Base-by-base conservation (phyloP, 2,888 invertebrate genomes). In the Melanophora roralis region DNA sequence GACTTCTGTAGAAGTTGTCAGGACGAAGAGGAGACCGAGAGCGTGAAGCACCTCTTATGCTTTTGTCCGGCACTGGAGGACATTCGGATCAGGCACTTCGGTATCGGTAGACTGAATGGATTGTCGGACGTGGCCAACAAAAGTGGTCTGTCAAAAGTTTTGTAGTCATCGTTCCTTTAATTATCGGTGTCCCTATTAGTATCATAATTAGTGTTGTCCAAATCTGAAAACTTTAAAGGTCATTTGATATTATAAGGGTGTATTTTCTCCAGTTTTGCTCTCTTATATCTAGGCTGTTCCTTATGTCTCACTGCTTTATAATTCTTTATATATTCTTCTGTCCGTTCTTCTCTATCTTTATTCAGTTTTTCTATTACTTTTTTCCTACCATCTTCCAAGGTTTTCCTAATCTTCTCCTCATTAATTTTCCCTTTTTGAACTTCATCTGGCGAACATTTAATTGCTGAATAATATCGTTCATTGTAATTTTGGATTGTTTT, bases 201-300 rank as follows among this genome's bases (percentile, higher is more conserved):
- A 40, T 3, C 16, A 14, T 43, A 12, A 16, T 62, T 14, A 69
- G 6, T 57, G 51, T 71, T 51, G 27, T 6, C 34, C 14, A 57
- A n/a, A 49, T 64, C 81, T 81, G 73, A 32, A 73, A 78, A 81
- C 78, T 78, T 78, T 34, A 60, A 23, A 34, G 69, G 64, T 74
- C 49, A 12, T 79, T 82, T 81, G 43, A 78, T 82, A 62, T 81
- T 82, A 21, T 40, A 38, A 21, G 67, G 74, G 57, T 82, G 81
- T 14, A 78, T 68, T 16, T 74, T 64, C 34, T 74, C 8, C 12
- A 82, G 38, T 16, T 71, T 75, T 34, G 34, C 27, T 47, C 81
- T 82, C 64, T 27, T 81, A 76, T 19, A 76, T 67, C 69, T 78
- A 23, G 81, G 77, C 53, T 65, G 69, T 45, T 77, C 73, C 16